Percentiles rank a stretch among this genome's conserved stretches.
Conservation (phyloP, 2,797 vertebrate genomes). For the Trematomus bernacchii region DNA sequence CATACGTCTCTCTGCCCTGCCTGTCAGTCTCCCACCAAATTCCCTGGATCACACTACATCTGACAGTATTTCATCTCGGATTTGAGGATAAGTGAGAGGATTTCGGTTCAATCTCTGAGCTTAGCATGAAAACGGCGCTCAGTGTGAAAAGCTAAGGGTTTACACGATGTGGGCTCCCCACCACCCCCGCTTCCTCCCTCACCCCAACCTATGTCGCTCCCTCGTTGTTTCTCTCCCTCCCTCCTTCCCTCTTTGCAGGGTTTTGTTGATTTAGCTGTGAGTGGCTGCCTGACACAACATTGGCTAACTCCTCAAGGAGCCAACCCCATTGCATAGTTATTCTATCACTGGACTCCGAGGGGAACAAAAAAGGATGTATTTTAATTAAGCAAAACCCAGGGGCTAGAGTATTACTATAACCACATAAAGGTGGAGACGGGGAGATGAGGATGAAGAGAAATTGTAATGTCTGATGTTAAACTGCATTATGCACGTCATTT, state of each 20-base stretch:
- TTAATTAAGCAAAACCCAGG: constrained; percentile 77
- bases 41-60: constrained; percentile 83
- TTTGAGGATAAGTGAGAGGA: constrained; percentile 85
- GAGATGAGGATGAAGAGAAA: constrained; percentile 42
- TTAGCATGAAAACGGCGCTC: constrained; percentile 78
- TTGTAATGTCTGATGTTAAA: constrained; percentile 17
- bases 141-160: constrained; percentile 75
- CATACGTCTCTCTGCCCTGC: constrained; percentile 48
- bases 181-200: constrained; percentile 18
- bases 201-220: constrained; percentile 26
- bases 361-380: constrained; percentile 78
- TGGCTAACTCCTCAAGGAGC: constrained; percentile 79
- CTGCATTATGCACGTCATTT: not conserved
- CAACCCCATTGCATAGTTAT: constrained; percentile 77
- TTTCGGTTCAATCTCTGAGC: constrained; percentile 82
- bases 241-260: constrained; percentile 45
- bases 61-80: constrained; percentile 87
- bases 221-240: constrained; percentile 32
- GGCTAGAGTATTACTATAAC: constrained; percentile 70
- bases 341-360: constrained; percentile 71
- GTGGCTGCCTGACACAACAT: constrained; percentile 77
- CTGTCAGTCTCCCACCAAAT: constrained; percentile 72
- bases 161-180: constrained; percentile 66
- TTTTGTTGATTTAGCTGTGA: constrained; percentile 84
- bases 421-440: constrained; percentile 47